Conservation (phyloP, 2,797 vertebrate genomes). For the Muraenolepis orangiensis region DNA sequence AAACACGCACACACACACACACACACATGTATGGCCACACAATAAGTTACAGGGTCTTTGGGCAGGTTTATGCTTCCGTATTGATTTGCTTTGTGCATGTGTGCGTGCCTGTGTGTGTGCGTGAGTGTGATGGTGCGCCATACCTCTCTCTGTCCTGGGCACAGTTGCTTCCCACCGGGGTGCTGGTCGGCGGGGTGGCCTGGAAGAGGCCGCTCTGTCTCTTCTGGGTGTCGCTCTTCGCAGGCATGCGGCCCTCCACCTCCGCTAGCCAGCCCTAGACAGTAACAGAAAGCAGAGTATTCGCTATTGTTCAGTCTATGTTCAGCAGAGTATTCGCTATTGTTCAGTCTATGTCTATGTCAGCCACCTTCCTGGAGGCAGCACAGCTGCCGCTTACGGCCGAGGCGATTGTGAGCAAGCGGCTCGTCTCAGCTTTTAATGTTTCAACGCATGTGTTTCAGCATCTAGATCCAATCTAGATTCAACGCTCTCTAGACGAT, state of each 20-base stretch:
- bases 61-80: background rate
- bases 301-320: too few relatives aligned
- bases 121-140: conserved; percentile 59
- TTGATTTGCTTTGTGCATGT: background rate
- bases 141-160: conserved; percentile 98
- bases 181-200: conserved; percentile 69
- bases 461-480: too few relatives aligned
- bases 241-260: conserved; percentile 87
- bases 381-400: too few relatives aligned
- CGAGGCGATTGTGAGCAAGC: too few relatives aligned
- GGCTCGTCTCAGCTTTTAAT: too few relatives aligned
- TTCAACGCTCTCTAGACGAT: too few relatives aligned
- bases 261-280: conserved; percentile 91
- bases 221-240: conserved; percentile 75
- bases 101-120: conserved; percentile 1
- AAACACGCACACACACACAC: too few relatives aligned
- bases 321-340: too few relatives aligned
- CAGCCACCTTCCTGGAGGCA: too few relatives aligned
- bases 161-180: conserved; percentile 82
- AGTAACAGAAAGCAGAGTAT: conserved; percentile 25
- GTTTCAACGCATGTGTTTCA: too few relatives aligned
- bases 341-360: too few relatives aligned
- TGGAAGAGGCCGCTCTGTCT: conserved; percentile 86
- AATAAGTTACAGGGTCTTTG: background rate
- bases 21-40: conserved; percentile 40